phyloP scores from a whole-genome alignment of 1,140 invertebrate species.

The Cotesia chilonis region DNA sequence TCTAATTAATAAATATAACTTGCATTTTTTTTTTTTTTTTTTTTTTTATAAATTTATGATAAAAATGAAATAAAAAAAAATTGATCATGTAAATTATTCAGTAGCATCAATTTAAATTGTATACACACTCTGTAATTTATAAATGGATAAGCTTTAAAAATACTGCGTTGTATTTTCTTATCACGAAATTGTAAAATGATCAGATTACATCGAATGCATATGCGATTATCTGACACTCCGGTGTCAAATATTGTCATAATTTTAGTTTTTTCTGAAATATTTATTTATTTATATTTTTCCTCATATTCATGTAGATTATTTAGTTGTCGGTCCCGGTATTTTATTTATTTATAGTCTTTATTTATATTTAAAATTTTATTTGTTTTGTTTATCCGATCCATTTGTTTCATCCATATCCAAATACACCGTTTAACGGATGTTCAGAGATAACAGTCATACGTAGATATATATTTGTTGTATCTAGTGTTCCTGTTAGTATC shows the following conservation, averaged over 20 bases:
- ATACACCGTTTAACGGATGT: conserved; percentile 43
- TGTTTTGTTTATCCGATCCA: conserved; percentile 32
- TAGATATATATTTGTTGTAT: conserved; percentile 41
- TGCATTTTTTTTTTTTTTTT: too few relatives aligned
- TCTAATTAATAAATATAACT: too few relatives aligned
- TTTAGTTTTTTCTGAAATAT: conserved; percentile 23
- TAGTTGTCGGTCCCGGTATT: not conserved
- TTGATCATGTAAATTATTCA: too few relatives aligned
- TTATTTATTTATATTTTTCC: conserved; percentile 7
- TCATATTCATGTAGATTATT: not conserved
- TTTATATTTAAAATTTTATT: conserved; percentile 23
- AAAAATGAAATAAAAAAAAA: too few relatives aligned
- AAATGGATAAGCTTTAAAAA: conserved; percentile 1
- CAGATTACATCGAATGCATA: conserved; percentile 29
- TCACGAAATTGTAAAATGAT: conserved; percentile 6
- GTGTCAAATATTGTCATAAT: conserved; percentile 20
- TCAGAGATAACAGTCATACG: conserved; percentile 38
- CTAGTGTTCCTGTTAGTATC: conserved; percentile 32
- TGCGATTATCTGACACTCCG: conserved; percentile 34
- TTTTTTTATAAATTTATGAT: too few relatives aligned
- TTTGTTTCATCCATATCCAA: conserved; percentile 40
- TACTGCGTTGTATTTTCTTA: not conserved
- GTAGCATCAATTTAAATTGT: too few relatives aligned
- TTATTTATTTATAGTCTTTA: conserved; percentile 28
- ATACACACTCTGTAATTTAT: too few relatives aligned